Percentiles rank a stretch among this genome's conserved stretches.
These are phyloP conservation scores for Heteromurus nitidus DNA, from an alignment of 2,888 invertebrate genomes.

Conservation along the genomic window DNA sequence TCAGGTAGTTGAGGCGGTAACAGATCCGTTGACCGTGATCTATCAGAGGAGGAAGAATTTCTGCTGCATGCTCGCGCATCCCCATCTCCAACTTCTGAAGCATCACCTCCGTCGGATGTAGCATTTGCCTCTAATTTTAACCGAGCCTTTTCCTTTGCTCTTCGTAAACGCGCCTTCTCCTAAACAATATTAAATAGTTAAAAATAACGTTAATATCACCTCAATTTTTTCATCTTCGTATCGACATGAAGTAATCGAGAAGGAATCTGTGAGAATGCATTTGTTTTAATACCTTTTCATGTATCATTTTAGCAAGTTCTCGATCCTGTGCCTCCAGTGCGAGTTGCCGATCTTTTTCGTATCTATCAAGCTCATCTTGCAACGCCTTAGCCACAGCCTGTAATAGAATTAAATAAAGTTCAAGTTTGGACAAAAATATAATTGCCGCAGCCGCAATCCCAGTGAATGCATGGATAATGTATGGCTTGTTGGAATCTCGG, in stretches of 20 bases:
- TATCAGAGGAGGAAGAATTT: conserved; percentile 48
- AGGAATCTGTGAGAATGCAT: background rate
- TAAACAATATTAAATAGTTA: no score
- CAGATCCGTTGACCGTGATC: conserved; percentile 25
- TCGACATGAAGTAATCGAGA: background rate
- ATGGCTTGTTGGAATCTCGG: background rate
- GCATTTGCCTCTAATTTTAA: conserved; percentile 79
- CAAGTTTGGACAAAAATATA: no score
- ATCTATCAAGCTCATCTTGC: conserved; percentile 81
- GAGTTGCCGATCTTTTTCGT: conserved; percentile 81
- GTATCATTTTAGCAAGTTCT: conserved; percentile 85
- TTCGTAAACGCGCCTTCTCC: conserved; percentile 83
- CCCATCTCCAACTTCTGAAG: conserved; percentile 27
- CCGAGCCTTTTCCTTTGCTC: conserved; percentile 83
- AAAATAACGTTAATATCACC: conserved; percentile 1
- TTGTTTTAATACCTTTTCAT: conserved; percentile 79
- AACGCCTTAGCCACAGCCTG: conserved; percentile 84
- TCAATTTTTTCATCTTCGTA: background rate
- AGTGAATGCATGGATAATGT: background rate
- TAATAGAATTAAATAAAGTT: conserved; percentile 63
- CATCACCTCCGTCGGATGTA: conserved; percentile 64
- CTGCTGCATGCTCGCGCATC: conserved; percentile 30
- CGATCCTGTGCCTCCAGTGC: conserved; percentile 89
- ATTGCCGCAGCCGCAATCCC: no score
- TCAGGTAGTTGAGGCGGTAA: conserved; percentile 44